Evolutionary conservation across 2,888 invertebrate species (phyloP), one percentile per base, ranked within the genome.

Genomic region (Heteromyza rotundicornis): DNA sequence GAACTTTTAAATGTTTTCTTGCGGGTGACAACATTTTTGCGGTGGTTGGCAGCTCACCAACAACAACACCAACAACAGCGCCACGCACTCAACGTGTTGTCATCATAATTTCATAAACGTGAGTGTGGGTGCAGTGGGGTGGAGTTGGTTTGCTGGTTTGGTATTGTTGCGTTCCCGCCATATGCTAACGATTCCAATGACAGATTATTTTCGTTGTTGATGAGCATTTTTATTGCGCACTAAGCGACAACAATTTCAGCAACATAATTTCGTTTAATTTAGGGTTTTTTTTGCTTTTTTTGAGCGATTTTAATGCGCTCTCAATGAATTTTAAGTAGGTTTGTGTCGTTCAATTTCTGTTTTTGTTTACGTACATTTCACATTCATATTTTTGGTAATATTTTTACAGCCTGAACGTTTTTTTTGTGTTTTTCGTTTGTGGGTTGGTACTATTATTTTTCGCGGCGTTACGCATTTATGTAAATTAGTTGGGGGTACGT

Each of bases 211-310:
- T 52, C 23, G 12, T 52, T 52, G 52, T 55, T 55, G 55, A 36
- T 36, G 55, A 55, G 55, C 55, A 14, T 23, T 40, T 55, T 55
- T 55, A 55, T 55, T 55, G 40, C 55, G 20, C 47, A 20, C 47
- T 47, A 19, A 47, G 47, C 47, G 20, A 14, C 47, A 47, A 19
- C 20, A 47, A 47, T 47, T 47, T 47, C 40, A 5, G 2, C 17
- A 17, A 40, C 47, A 19, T 47, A 47, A 47, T 47, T 47, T 47
- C 47, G 2, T 20, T 47, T 14, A 47, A n/a, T n/a, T n/a, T n/a
- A n/a, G n/a, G 2, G 5, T 20, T 19, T 14, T 19, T 47, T 47
- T 47, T 47, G 17, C 19, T 19, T 47, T 47, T 47, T 47, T 47
- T 47, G 5, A 19, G 47, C 47, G 10, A n/a, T n/a, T 40, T 40